Percentiles rank a stretch among this genome's conserved stretches.
phyloP scores from a whole-genome alignment of 2,888 invertebrate species.

The Calliopum simillimum region DNA sequence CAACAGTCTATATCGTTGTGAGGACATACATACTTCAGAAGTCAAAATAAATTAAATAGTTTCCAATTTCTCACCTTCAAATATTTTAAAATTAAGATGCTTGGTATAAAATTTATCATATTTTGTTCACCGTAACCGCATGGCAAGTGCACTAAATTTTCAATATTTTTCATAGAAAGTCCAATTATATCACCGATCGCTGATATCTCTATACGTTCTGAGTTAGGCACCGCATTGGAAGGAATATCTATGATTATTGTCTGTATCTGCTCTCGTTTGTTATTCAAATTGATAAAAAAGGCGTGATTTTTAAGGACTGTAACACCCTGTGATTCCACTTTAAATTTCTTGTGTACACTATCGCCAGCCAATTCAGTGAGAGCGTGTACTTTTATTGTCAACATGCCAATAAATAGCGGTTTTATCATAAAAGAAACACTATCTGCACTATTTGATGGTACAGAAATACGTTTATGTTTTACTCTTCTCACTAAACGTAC shows the following conservation, averaged over 20 bases:
- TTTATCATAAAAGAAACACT: too few relatives aligned
- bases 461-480: too few relatives aligned
- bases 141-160: conserved; percentile 72
- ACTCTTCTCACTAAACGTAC: too few relatives aligned
- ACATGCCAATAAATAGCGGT: too few relatives aligned
- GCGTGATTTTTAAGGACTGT: conserved; percentile 72
- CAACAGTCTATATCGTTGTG: conserved; percentile 67
- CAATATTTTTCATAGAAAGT: conserved; percentile 46
- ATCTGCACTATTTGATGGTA: too few relatives aligned
- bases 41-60: too few relatives aligned
- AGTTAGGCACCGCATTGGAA: conserved; percentile 69
- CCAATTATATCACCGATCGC: conserved; percentile 71
- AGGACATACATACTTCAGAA: background rate
- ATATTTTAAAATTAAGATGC: conserved; percentile 74
- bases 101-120: conserved; percentile 76
- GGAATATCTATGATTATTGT: conserved; percentile 66
- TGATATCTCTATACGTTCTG: conserved; percentile 70
- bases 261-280: too few relatives aligned
- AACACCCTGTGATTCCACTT: conserved; percentile 76
- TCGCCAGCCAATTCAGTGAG: conserved; percentile 66
- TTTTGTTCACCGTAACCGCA: conserved; percentile 79
- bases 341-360: conserved; percentile 65
- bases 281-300: too few relatives aligned
- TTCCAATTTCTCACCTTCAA: conserved; percentile 63
- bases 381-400: conserved; percentile 64